A percentile compares a stretch with the other conserved stretches of the same genome.
Conservation (phyloP, 2,113 vertebrate genomes). For the Pholis gunnellus region DNA sequence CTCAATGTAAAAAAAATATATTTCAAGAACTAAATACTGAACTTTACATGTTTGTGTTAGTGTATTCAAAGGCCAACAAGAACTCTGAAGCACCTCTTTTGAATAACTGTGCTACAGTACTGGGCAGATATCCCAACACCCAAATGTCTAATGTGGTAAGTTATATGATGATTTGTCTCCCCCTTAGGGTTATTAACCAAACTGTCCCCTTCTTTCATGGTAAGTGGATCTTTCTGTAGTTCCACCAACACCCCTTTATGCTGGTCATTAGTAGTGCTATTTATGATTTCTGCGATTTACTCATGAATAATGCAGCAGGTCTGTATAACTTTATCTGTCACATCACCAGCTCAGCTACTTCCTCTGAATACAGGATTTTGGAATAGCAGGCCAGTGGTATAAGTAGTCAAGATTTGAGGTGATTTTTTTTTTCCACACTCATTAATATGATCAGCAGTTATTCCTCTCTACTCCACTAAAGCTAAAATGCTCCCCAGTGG, state of each 20-base stretch:
- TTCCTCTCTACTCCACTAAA: constrained; percentile 67
- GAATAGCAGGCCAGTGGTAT: not conserved
- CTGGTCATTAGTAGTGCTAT: not conserved
- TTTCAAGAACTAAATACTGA: not conserved
- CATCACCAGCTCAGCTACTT: not conserved
- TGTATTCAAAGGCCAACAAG: not conserved
- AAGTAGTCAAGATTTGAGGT: constrained; percentile 32
- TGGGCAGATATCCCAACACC: constrained; percentile 13
- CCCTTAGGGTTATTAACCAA: constrained; percentile 77
- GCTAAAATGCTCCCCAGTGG: constrained; percentile 75
- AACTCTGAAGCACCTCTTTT: not conserved
- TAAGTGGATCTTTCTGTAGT: not conserved
- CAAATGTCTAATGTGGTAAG: constrained; percentile 30
- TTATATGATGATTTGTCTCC: constrained; percentile 79
- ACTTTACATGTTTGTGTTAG: not conserved
- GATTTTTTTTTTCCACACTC: constrained; percentile 35
- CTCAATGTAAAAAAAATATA: not conserved
- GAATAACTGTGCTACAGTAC: not conserved
- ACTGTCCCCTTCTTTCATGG: constrained; percentile 49
- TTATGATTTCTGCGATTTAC: not conserved
- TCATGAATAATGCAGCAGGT: not conserved
- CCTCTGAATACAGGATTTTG: not conserved
- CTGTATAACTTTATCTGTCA: constrained; percentile 4
- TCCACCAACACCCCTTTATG: constrained; percentile 1
- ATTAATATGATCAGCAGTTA: constrained; percentile 79